Conservation (phyloP, 2,113 vertebrate genomes). For the Hippotragus niger region DNA sequence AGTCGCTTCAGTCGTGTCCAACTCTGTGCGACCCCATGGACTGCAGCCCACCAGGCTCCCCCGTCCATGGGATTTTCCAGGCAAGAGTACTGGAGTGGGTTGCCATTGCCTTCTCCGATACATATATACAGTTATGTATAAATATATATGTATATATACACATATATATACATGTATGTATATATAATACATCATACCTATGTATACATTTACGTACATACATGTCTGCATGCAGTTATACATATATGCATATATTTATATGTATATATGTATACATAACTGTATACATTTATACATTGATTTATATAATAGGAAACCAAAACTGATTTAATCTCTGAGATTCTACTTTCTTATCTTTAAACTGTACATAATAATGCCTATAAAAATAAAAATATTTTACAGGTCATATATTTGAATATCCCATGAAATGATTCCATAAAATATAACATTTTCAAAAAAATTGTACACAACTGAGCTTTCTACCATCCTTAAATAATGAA, state of each 20-base stretch:
- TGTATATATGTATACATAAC: background rate
- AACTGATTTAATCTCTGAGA: background rate
- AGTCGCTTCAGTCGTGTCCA: accelerated
- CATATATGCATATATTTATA: background rate
- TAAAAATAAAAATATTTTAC: background rate
- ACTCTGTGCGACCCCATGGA: too few relatives aligned
- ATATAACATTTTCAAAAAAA: background rate
- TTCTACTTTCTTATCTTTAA: background rate
- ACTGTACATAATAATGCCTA: background rate
- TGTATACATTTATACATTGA: background rate
- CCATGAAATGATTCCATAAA: background rate
- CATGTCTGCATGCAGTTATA: background rate
- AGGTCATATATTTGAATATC: background rate
- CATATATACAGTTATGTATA: background rate
- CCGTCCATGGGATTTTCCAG: too few relatives aligned
- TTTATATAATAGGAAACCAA: background rate
- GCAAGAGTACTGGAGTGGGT: too few relatives aligned
- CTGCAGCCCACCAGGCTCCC: too few relatives aligned
- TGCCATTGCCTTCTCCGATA: background rate
- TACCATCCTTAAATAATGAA: background rate
- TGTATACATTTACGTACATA: background rate
- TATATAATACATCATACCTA: background rate
- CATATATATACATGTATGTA: background rate
- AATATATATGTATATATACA: background rate
- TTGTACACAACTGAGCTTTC: background rate